Evolutionary conservation across 2,797 vertebrate genomes (phyloP), one percentile per base, ranked within the genome.

Genomic region (Myotis vivesi): DNA sequence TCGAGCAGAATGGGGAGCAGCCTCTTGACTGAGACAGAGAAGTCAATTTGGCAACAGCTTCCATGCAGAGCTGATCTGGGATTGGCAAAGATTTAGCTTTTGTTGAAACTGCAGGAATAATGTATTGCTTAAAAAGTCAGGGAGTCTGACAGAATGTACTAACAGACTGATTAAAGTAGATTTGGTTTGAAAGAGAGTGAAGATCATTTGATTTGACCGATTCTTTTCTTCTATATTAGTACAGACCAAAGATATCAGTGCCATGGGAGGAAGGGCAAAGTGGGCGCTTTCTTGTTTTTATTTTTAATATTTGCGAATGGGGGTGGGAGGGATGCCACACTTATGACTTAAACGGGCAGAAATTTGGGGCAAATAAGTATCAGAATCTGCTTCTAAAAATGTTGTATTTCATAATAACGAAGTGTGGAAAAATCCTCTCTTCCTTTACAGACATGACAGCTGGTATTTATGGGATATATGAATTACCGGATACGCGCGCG

Each of bases 41-140:
- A 93, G 97, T 95, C 84, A 91, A 92, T 94, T 97, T 97, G 94
- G 97, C 94, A 97, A 95, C 73, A 86, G 94, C 94, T 41, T 36
- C 55, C 11, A 6, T 0, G 20, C 8, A 22, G 49, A 64, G 83
- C 59, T 12, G 41, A 72, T 8, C 68, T 62, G 72, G 38, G 80
- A 72, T 59, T 84, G 51, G 59, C 89, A 44, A 49, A 76, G 49
- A 49, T 38, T 76, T 86, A 79, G 85, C 64, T 94, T 93, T 94
- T 89, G 87, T 49, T 6, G 10, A 69, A 92, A 93, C 77, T 41
- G 51, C 94, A 92, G 53, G 72, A 85, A 64, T 82, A 76, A 83
- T 23, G 30, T 15, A 59, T 17, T 82, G 86, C 53, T 94, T 41
- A 15, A 64, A 57, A 89, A 87, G 28, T 84, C 25, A 1, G 2